Percentiles rank a stretch among this genome's conserved stretches.
These are phyloP conservation scores for Sarcophilus harrisii DNA, from an alignment of 2,797 vertebrate species.

Conservation along the genomic window DNA sequence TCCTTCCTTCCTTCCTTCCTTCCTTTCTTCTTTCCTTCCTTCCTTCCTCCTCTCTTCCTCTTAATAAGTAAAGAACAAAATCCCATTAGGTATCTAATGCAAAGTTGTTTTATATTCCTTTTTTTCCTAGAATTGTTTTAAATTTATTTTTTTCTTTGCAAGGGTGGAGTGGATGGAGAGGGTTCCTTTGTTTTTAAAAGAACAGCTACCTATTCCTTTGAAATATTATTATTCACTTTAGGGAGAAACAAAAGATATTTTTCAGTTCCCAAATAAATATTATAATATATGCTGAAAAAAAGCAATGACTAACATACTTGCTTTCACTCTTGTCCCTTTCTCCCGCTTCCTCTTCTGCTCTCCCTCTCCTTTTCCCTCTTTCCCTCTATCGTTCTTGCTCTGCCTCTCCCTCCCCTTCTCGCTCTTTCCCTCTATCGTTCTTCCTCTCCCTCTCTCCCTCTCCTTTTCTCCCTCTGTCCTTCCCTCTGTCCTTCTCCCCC, in stretches of 20 bases:
- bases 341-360: no score
- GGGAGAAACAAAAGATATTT: slow-evolving; percentile 38
- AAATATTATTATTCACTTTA: slow-evolving; percentile 53
- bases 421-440: no score
- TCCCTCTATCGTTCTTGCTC: not conserved
- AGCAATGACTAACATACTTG: not conserved
- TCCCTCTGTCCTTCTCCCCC: no score
- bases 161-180: not conserved
- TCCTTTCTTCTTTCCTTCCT: not conserved
- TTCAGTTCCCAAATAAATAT: slow-evolving; percentile 45
- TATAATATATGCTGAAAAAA: slow-evolving; percentile 40
- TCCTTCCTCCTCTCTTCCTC: not conserved
- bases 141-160: slow-evolving; percentile 18
- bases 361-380: not conserved
- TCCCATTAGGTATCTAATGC: not conserved
- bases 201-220: not conserved
- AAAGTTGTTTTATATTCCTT: not conserved
- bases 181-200: slow-evolving; percentile 1
- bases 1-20: not conserved
- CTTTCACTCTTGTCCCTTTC: not conserved
- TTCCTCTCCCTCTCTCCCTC: no score
- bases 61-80: not conserved
- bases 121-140: not conserved
- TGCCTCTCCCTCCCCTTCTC: no score
- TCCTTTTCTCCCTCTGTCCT: no score